Evolutionary conservation across 2,113 vertebrate genomes (phyloP).

Genomic region (Neofelis nebulosa): DNA sequence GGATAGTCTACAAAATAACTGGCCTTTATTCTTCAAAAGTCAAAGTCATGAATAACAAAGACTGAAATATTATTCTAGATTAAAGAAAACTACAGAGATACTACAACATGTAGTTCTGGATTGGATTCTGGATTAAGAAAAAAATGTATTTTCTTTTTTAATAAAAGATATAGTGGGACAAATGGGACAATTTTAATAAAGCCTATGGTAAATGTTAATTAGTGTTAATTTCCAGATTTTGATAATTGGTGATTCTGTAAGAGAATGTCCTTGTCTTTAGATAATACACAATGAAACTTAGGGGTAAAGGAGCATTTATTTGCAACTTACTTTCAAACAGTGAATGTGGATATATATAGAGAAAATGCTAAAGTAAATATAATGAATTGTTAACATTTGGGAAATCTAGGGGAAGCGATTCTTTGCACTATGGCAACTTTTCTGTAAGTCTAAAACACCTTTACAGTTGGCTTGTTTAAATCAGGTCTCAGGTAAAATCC

Average conservation of each 20-base stretch:
- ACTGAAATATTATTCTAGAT: neutral
- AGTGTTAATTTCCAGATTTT: neutral
- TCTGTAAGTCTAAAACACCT: neutral
- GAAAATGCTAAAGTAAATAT: neutral
- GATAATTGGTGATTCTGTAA: neutral
- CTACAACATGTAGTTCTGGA: neutral
- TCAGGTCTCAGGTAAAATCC: neutral
- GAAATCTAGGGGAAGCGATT: neutral
- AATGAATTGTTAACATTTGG: neutral
- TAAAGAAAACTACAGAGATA: neutral
- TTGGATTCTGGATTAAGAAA: neutral
- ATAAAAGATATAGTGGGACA: neutral
- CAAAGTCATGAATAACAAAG: neutral
- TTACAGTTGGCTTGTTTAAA: neutral
- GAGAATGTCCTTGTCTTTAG: neutral
- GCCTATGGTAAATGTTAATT: neutral
- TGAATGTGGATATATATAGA: neutral
- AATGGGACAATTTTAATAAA: neutral
- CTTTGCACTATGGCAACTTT: neutral
- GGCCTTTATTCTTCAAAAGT: neutral
- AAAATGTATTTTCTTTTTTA: neutral
- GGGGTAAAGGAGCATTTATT: neutral
- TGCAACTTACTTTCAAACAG: neutral
- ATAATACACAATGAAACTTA: neutral
- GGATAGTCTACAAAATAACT: neutral